Evolutionary conservation across 2,113 vertebrate species (phyloP).

Genomic region (Mirza zaza): DNA sequence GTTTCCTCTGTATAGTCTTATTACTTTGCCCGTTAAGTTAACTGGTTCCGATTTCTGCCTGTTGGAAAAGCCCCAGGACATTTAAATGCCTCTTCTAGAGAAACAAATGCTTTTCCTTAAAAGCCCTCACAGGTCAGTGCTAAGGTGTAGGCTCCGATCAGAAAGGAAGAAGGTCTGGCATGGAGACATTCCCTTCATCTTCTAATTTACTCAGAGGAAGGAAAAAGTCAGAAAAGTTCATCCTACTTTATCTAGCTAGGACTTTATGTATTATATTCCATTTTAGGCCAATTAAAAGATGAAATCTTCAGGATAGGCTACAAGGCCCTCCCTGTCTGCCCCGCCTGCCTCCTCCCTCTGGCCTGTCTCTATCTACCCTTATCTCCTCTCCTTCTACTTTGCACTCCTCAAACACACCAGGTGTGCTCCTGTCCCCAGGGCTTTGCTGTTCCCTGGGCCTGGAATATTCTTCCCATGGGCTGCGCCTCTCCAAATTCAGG

Average conservation of each 20-base stretch:
- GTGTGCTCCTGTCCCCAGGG: not conserved
- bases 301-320: not conserved
- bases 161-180: not conserved
- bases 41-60: conserved; percentile 81
- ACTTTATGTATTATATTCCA: not conserved
- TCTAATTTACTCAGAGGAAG: not conserved
- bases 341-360: not conserved
- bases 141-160: not conserved
- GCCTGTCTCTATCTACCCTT: not conserved
- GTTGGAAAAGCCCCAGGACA: conserved; percentile 73
- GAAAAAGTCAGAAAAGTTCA: not conserved
- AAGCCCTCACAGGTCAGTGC: conserved; percentile 37
- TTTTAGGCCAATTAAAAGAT: not conserved
- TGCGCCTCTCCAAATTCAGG: not conserved
- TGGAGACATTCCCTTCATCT: not conserved
- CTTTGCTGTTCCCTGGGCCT: not conserved
- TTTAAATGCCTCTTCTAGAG: conserved; percentile 77
- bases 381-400: not conserved
- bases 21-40: conserved; percentile 81
- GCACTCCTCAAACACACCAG: not conserved
- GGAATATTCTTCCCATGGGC: not conserved
- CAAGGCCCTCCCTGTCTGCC: not conserved
- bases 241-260: not conserved
- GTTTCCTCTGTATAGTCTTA: conserved; percentile 80
- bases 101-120: conserved; percentile 54